Evolutionary conservation across 92 coral and sea anemone species (phyloP), one percentile per base, ranked within the genome.

Genomic region (Palythoa grandiflora): DNA sequence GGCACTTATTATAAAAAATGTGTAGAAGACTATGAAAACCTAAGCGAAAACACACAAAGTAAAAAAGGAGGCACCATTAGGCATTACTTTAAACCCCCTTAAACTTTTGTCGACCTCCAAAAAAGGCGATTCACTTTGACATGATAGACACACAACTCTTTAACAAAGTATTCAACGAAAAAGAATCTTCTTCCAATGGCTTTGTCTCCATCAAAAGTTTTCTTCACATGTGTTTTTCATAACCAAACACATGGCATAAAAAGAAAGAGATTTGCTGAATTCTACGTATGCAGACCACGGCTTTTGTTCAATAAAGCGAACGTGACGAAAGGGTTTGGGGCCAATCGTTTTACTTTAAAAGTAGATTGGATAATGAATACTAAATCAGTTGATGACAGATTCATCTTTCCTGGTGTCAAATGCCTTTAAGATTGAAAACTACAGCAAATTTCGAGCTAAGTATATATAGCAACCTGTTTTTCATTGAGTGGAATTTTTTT

Each of bases 191-290:
- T 81, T 81, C 47, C 47, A 81, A 38, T 81, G 86, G 60, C 86
- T 81, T 81, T 81, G 75, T 80, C 85, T 44, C 65, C 35, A 61
- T 70, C 73, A 40, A 79, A 15, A 52, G 37, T 65, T 39, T 19
- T 81, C 12, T 51, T 81, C 86, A 81, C 85, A 81, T 81, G 86
- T 81, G 86, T 68, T 81, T 66, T 39, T 81, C 86, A 66, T 81
- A 81, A 81, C 15, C 54, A 81, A 81, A 81, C 86, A 81, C 86
- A 81, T 81, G 86, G 86, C 63, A 63, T 51, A 39, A 66, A 81
- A 81, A 81, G 61, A 81, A 66, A 63, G 44, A 68, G 52, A 68
- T 65, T 81, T 81, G 86, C 60, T 66, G 86, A 81, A 81, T 81
- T 65, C 75, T 81, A 71, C 44, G 63, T 40, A 80, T 14, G 52